Evolutionary conservation across 2,113 vertebrate species (phyloP).

Genomic region (Prionailurus bengalensis): DNA sequence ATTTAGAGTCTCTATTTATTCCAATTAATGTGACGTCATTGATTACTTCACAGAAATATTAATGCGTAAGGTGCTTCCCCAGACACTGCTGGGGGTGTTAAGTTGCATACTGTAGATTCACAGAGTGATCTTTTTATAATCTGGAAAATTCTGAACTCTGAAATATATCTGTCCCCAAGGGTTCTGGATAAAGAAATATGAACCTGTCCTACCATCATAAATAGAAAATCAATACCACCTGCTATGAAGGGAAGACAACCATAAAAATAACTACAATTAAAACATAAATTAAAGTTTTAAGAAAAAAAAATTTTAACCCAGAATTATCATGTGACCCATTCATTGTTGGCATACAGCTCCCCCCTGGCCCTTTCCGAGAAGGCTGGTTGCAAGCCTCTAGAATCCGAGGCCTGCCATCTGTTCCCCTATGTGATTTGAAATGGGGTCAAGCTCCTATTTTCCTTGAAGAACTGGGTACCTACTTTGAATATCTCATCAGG

Average conservation of each 20-base stretch:
- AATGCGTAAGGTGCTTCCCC: background rate
- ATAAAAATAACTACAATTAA: conserved; percentile 45
- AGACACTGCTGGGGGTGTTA: background rate
- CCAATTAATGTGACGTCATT: conserved; percentile 45
- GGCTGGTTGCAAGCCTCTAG: background rate
- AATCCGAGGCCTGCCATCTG: background rate
- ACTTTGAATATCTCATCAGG: conserved; percentile 90
- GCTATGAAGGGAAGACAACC: background rate
- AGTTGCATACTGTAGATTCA: background rate
- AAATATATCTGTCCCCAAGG: background rate
- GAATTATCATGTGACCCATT: background rate
- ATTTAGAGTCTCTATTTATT: conserved; percentile 53
- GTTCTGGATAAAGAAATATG: background rate
- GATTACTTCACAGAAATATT: background rate
- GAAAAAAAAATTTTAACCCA: background rate
- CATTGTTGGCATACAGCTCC: background rate
- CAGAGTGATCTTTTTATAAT: conserved; percentile 35
- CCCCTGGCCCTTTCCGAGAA: background rate
- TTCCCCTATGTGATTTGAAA: background rate
- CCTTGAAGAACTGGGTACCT: conserved; percentile 81
- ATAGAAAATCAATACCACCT: background rate
- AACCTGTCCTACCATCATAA: background rate
- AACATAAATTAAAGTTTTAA: background rate
- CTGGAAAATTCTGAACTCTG: conserved; percentile 36
- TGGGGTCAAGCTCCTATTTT: conserved; percentile 32